Percentiles rank a stretch among this genome's conserved stretches.
phyloP scores from a whole-genome alignment of 2,888 invertebrate genomes.

The Chaetogeoica ovagalla region DNA sequence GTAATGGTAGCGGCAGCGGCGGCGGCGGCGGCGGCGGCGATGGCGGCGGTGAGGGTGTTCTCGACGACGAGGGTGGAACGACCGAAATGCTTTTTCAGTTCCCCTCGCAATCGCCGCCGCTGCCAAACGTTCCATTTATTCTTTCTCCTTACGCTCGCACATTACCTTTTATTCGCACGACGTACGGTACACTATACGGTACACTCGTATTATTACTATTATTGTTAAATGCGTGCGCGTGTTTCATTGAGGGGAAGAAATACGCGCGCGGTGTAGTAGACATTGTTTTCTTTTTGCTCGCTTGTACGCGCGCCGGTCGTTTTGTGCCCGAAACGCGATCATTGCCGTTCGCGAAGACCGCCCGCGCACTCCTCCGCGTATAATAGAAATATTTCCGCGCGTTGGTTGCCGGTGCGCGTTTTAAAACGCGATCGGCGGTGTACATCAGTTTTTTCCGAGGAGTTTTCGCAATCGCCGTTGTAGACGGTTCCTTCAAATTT shows the following conservation, averaged over 20 bases:
- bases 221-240: background rate
- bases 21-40: background rate
- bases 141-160: background rate
- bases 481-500: too few relatives aligned
- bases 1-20: background rate
- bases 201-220: too few relatives aligned
- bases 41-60: background rate
- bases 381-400: too few relatives aligned
- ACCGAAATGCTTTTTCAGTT: background rate
- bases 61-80: slow-evolving; percentile 8
- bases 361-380: too few relatives aligned
- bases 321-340: too few relatives aligned
- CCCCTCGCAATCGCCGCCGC: background rate
- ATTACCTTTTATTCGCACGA: slow-evolving; percentile 9
- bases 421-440: too few relatives aligned
- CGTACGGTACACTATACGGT: background rate
- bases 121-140: slow-evolving; percentile 37
- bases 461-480: too few relatives aligned
- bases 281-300: too few relatives aligned
- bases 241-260: background rate
- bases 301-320: too few relatives aligned
- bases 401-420: too few relatives aligned
- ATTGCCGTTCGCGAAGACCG: too few relatives aligned
- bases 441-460: too few relatives aligned
- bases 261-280: background rate